A percentile compares a stretch with the other conserved stretches of the same genome.
Evolutionary conservation across 2,113 vertebrate species (phyloP).

Genomic region (Penelope pileata): DNA sequence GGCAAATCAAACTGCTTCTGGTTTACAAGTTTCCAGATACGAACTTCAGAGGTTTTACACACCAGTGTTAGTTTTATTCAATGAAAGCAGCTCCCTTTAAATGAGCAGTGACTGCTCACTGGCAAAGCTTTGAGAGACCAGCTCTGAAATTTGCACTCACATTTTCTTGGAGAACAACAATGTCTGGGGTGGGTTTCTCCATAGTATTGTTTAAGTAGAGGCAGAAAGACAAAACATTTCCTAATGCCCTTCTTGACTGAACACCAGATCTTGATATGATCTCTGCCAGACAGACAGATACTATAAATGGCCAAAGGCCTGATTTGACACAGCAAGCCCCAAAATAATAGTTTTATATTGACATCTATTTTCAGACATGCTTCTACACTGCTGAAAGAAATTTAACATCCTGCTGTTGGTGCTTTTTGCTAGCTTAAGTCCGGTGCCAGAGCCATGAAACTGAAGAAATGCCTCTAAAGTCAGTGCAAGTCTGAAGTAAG

Average conservation of each 20-base stretch:
- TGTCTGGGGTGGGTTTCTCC: too few species aligned
- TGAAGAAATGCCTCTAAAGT: slow-evolving; percentile 4
- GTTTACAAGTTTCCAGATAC: not conserved
- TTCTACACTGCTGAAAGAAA: not conserved
- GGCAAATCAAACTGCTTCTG: not conserved
- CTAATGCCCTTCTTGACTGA: slow-evolving; percentile 25
- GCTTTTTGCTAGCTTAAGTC: not conserved
- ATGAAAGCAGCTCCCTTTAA: not conserved
- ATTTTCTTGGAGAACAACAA: not conserved
- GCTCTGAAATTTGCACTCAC: not conserved
- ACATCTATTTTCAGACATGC: slow-evolving; percentile 44
- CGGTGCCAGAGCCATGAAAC: not conserved
- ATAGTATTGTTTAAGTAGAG: too few species aligned
- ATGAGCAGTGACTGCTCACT: not conserved
- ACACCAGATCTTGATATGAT: slow-evolving; percentile 1
- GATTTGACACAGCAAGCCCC: slow-evolving; percentile 30
- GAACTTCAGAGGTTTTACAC: not conserved
- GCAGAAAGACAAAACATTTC: not conserved
- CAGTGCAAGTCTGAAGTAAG: not conserved
- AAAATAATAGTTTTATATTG: slow-evolving; percentile 53
- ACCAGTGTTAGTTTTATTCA: not conserved
- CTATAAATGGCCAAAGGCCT: slow-evolving; percentile 63
- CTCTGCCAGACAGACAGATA: slow-evolving; percentile 26
- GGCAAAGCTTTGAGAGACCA: not conserved
- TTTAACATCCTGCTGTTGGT: not conserved